Conservation (phyloP, 2,888 invertebrate species). For the Marronus borbonicus region DNA sequence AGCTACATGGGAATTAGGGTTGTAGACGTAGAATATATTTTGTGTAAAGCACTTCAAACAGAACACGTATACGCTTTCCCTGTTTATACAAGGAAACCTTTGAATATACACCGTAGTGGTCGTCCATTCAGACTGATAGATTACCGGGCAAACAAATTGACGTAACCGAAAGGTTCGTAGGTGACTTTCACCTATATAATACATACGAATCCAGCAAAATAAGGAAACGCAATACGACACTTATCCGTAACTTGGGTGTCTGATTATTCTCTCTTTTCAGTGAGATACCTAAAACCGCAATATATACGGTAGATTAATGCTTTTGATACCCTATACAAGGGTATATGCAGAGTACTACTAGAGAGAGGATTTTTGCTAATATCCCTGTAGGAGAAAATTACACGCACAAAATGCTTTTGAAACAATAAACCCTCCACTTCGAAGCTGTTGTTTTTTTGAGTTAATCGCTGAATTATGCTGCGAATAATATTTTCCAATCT, state of each 20-base stretch:
- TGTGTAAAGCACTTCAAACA: conserved; percentile 9
- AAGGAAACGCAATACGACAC: conserved; percentile 22
- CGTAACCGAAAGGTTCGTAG: conserved; percentile 7
- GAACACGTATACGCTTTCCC: conserved; percentile 7
- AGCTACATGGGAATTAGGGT: conserved; percentile 11
- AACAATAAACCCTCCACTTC: too few relatives aligned
- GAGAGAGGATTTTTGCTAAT: neutral
- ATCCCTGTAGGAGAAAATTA: too few relatives aligned
- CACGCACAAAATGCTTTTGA: too few relatives aligned
- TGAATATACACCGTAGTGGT: conserved; percentile 28
- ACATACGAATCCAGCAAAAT: conserved; percentile 4
- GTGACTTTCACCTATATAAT: conserved; percentile 22
- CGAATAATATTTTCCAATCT: too few relatives aligned
- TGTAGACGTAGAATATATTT: conserved; percentile 23
- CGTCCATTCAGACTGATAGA: conserved; percentile 28
- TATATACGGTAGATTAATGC: conserved; percentile 1
- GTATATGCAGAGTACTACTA: neutral
- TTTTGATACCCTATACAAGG: conserved; percentile 1
- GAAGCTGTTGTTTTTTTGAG: too few relatives aligned
- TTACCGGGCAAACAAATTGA: conserved; percentile 35
- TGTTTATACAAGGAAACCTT: conserved; percentile 39
- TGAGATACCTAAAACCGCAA: neutral
- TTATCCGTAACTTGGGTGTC: neutral
- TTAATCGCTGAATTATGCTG: too few relatives aligned
- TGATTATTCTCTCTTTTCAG: neutral